Evolutionary conservation across 2,113 vertebrate genomes (phyloP).

Genomic region (Thalassoma bifasciatum): DNA sequence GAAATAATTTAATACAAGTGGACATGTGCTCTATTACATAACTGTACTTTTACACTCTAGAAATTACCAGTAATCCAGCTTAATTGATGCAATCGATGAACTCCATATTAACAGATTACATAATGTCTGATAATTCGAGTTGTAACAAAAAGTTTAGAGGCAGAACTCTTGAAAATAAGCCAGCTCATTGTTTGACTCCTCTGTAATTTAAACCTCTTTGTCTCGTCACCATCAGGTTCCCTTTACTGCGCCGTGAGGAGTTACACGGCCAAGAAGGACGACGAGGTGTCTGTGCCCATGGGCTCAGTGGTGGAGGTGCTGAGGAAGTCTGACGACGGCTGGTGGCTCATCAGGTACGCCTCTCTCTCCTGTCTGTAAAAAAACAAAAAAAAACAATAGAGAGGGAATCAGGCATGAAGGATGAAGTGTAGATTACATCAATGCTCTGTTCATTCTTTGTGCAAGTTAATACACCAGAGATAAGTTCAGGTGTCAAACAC

Average conservation of each 20-base stretch:
- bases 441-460: background rate
- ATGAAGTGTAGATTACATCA: background rate
- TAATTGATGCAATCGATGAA: background rate
- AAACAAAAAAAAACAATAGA: constrained; percentile 11
- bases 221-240: constrained; percentile 66
- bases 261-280: constrained; percentile 79
- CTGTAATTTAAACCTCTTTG: background rate
- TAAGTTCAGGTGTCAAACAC: background rate
- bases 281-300: constrained; percentile 86
- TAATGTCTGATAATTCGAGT: background rate
- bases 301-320: constrained; percentile 87
- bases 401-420: background rate
- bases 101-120: background rate
- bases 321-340: constrained; percentile 85
- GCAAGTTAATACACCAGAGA: background rate
- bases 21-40: background rate
- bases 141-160: background rate
- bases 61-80: background rate
- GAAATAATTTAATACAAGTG: background rate
- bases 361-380: constrained; percentile 3
- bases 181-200: background rate
- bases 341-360: constrained; percentile 91
- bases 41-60: background rate
- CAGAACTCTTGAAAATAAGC: background rate
- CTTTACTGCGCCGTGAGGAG: constrained; percentile 82